Evolutionary conservation across 1,140 invertebrate species (phyloP).

Genomic region (Whitmania pigra): DNA sequence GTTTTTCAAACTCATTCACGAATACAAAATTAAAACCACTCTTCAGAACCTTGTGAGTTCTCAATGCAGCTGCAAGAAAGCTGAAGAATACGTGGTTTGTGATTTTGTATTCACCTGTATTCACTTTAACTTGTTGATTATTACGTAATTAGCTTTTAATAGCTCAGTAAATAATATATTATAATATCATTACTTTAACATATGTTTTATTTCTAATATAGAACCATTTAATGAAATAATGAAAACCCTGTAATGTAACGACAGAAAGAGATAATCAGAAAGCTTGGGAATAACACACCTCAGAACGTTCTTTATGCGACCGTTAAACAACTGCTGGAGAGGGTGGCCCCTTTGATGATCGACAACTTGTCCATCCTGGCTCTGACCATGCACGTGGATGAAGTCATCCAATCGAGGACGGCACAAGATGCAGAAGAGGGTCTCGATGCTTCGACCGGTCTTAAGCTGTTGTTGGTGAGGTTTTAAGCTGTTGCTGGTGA

Average conservation of each 20-base stretch:
- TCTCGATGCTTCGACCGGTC: conserved; percentile 28
- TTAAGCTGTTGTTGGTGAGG: conserved; percentile 51
- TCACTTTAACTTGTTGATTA: too few species aligned
- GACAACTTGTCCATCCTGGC: conserved; percentile 60
- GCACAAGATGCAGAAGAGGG: conserved; percentile 31
- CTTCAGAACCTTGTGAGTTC: conserved; percentile 74
- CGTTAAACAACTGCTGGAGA: conserved; percentile 81
- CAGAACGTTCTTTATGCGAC: conserved; percentile 89
- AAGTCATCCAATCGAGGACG: conserved; percentile 32
- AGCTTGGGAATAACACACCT: conserved; percentile 79
- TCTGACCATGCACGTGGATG: conserved; percentile 39
- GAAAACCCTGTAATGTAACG: too few species aligned
- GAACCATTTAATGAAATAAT: too few species aligned
- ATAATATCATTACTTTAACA: too few species aligned
- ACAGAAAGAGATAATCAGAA: conserved; percentile 68
- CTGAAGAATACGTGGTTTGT: conserved; percentile 60
- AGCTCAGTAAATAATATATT: too few species aligned
- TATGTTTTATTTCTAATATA: too few species aligned
- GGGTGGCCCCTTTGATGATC: conserved; percentile 86
- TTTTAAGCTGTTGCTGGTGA: conserved; percentile 37
- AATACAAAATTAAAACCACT: conserved; percentile 60
- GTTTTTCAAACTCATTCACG: conserved; percentile 69
- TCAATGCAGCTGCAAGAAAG: conserved; percentile 77
- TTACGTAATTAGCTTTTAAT: too few species aligned
- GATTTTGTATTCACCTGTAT: too few species aligned